Evolutionary conservation across 2,888 invertebrate species (phyloP).

Genomic region (Gymnocheta viridis): DNA sequence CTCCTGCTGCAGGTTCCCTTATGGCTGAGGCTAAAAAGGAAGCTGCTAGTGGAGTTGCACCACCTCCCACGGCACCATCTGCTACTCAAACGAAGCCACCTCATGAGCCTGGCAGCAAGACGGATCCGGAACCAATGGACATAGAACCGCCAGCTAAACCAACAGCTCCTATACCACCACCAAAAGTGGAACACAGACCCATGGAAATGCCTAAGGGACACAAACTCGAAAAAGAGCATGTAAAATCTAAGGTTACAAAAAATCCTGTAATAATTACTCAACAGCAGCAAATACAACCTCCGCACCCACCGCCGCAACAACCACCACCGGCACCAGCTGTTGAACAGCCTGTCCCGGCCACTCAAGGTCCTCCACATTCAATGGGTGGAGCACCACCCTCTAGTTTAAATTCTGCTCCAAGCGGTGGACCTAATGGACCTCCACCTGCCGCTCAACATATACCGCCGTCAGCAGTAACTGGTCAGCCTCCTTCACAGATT

Average conservation of each 20-base stretch:
- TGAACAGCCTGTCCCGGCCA: slow-evolving; percentile 54
- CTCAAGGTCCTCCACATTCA: slow-evolving; percentile 65
- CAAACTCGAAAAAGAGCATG: slow-evolving; percentile 55
- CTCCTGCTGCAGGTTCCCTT: slow-evolving; percentile 69
- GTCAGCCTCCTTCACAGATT: slow-evolving; percentile 64
- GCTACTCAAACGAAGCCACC: slow-evolving; percentile 63
- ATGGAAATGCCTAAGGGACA: slow-evolving; percentile 50
- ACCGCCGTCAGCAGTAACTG: slow-evolving; percentile 46
- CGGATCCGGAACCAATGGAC: slow-evolving; percentile 80
- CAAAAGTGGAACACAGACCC: slow-evolving; percentile 70
- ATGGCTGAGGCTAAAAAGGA: slow-evolving; percentile 62
- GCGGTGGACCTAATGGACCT: slow-evolving; percentile 49
- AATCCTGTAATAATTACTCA: slow-evolving; percentile 69
- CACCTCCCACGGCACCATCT: slow-evolving; percentile 54
- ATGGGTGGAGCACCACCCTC: slow-evolving; percentile 40
- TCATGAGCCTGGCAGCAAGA: slow-evolving; percentile 78
- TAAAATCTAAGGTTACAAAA: slow-evolving; percentile 62
- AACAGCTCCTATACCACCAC: slow-evolving; percentile 75
- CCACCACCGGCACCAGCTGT: slow-evolving; percentile 42
- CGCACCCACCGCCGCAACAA: slow-evolving; percentile 40
- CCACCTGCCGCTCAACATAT: slow-evolving; percentile 59
- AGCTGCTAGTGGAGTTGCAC: slow-evolving; percentile 34
- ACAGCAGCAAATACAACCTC: slow-evolving; percentile 53
- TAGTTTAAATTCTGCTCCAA: slow-evolving; percentile 28
- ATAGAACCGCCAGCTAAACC: slow-evolving; percentile 80